These are phyloP conservation scores for Melipona quadrifasciata DNA, from an alignment of 1,140 invertebrate species.

Conservation along the genomic window DNA sequence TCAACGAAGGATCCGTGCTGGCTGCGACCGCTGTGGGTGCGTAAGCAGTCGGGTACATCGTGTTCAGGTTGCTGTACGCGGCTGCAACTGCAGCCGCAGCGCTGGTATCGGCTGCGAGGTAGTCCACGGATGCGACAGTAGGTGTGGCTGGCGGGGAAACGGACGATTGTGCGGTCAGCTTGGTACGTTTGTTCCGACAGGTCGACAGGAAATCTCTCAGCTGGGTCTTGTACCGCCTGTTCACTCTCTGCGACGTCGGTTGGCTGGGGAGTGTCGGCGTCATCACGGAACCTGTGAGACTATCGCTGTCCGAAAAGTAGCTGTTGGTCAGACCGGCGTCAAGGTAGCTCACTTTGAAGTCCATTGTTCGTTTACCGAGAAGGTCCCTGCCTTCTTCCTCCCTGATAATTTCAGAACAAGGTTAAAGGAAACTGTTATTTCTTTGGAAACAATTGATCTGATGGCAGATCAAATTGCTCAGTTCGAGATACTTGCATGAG, in stretches of 20 bases:
- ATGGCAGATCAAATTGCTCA: no score
- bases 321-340: constrained; percentile 95
- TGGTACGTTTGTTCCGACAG: constrained; percentile 92
- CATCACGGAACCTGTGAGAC: constrained; percentile 85
- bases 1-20: constrained; percentile 84
- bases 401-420: constrained; percentile 82
- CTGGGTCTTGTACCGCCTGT: constrained; percentile 95
- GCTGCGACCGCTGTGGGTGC: constrained; percentile 83
- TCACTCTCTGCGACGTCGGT: constrained; percentile 88
- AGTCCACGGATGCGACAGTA: constrained; percentile 84
- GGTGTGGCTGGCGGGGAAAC: constrained; percentile 78
- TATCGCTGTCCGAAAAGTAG: constrained; percentile 93
- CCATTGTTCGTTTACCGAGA: constrained; percentile 97
- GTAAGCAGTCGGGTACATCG: constrained; percentile 88
- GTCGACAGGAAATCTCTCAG: constrained; percentile 95
- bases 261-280: constrained; percentile 81
- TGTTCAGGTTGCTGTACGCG: constrained; percentile 92
- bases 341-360: constrained; percentile 98
- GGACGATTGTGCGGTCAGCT: constrained; percentile 84
- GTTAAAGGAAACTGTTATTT: background rate
- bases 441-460: no score
- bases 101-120: constrained; percentile 85
- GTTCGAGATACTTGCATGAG: constrained; percentile 90
- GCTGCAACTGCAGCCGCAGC: constrained; percentile 87
- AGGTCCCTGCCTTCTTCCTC: constrained; percentile 98